Percentiles rank a stretch among this genome's conserved stretches.
phyloP scores from a whole-genome alignment of 2,797 vertebrate genomes.

The Oreonectes daqikongensis region DNA sequence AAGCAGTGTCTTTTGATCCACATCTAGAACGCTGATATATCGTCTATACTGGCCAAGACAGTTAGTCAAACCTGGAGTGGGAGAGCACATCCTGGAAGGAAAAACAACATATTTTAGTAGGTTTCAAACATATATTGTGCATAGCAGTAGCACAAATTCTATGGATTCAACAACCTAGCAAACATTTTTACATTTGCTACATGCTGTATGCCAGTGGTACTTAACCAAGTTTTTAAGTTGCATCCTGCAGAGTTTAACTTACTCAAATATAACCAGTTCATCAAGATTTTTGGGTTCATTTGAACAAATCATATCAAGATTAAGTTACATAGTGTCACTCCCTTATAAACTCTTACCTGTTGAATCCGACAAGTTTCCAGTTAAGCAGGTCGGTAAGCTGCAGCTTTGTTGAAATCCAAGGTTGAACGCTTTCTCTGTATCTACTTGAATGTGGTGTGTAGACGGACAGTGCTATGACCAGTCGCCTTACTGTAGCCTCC shows the following conservation, averaged over 20 bases:
- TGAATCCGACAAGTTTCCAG: constrained; percentile 83
- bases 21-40: constrained; percentile 90
- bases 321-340: background rate
- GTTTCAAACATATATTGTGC: background rate
- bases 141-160: no score
- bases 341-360: background rate
- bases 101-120: background rate
- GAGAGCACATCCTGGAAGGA: constrained; percentile 78
- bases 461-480: constrained; percentile 84
- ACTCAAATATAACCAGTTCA: background rate
- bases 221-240: background rate
- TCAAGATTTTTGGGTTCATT: background rate
- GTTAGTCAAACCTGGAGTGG: constrained; percentile 77
- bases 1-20: constrained; percentile 84
- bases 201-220: background rate
- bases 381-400: constrained; percentile 85
- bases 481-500: constrained; percentile 80
- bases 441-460: constrained; percentile 82
- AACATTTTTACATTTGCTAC: no score
- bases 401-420: constrained; percentile 79
- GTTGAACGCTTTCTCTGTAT: constrained; percentile 76
- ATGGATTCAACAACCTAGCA: no score
- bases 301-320: constrained; percentile 18
- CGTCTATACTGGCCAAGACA: constrained; percentile 89
- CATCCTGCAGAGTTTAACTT: background rate